Evolutionary conservation across 2,797 vertebrate species (phyloP).

Genomic region (Oceanodroma leucorhoa): DNA sequence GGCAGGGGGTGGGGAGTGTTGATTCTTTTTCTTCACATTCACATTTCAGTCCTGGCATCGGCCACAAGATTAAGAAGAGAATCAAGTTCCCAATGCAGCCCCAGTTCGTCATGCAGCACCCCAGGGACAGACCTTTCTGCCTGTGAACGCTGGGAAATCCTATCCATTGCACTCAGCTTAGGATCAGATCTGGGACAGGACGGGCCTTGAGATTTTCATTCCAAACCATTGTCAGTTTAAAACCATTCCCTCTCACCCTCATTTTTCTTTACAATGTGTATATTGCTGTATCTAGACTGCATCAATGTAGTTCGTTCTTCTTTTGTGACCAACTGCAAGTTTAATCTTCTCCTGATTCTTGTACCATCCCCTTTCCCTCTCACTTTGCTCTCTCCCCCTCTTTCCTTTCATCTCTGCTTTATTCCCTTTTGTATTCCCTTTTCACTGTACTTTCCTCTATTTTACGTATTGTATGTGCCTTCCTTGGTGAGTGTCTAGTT

Average conservation of each 20-base stretch:
- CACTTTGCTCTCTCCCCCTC: background rate
- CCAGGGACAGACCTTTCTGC: background rate
- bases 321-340: background rate
- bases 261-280: background rate
- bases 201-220: background rate
- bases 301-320: background rate
- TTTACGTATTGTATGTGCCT: background rate
- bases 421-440: background rate
- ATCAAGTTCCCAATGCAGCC: background rate
- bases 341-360: background rate
- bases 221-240: background rate
- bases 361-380: background rate
- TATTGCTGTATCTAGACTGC: background rate
- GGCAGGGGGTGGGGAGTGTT: rapidly evolving
- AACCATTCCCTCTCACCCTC: background rate
- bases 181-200: background rate
- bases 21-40: background rate
- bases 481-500: background rate
- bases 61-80: background rate
- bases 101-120: background rate
- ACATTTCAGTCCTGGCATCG: background rate
- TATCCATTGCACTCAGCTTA: background rate
- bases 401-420: background rate
- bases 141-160: background rate
- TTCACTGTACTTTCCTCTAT: background rate